Base-by-base conservation (phyloP, 30 jellyfish, hydroid and myxozoan genomes). In the Hydractinia symbiolongicarpus region DNA sequence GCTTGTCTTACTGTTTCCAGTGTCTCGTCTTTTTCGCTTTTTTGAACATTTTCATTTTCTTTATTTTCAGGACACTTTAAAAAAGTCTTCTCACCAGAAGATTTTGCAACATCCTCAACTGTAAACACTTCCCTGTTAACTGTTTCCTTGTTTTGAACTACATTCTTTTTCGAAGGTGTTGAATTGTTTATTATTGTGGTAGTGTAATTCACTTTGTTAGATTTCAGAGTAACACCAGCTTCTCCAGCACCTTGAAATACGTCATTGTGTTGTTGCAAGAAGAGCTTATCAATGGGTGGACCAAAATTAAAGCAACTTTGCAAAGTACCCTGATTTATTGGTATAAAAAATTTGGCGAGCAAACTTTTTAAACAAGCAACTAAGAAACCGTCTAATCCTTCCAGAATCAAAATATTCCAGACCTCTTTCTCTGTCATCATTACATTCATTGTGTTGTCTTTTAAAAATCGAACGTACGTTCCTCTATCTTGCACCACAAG, bases 261-360 rank as follows among this genome's bases (percentile, higher is more conserved):
- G 54, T 74, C 83, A 74, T 55, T 49, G 20, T 74, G 70, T 74
- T 19, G 14, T 51, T 10, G 21, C 15, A 74, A 74, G 66, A 74
- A 74, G 20, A 44, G 8, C 66, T 74, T 74, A 50, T 74, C 83
- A 74, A 74, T 50, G 54, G 54, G 68, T 10, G 5, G 7, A 17
- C 61, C 75, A 49, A 20, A 74, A 74, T 74, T 74, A 55, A 74
- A 74, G 20, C 83, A 74, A 50, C 83, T 74, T 51, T 74, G 83
- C 50, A 74, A 57, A 16, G 21, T 74, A 9, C 83, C 83, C 4
- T 50, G 83, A 50, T 21, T 55, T 5, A 74, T 58, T 50, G 83
- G 83, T 10, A 0, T 19, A 7, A 51, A 74, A 44, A 74, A 74
- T 8, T 50, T 74, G 51, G 51, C 7, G 50, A 74, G 73, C 13